Evolutionary conservation across 2,888 invertebrate genomes (phyloP).

Genomic region (Mythimna vitellina): DNA sequence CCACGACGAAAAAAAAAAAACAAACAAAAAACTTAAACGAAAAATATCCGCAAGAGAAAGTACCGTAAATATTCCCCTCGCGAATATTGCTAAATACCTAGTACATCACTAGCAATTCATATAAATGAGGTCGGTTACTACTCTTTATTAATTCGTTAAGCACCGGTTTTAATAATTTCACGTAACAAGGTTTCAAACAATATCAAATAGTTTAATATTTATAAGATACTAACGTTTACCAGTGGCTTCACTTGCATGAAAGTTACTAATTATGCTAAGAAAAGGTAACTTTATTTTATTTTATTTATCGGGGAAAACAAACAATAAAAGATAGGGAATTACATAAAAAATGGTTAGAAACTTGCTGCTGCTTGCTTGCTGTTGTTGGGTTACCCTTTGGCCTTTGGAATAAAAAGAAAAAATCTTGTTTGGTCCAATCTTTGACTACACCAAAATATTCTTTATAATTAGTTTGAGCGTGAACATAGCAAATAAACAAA

Average conservation of each 20-base stretch:
- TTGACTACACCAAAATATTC: background rate
- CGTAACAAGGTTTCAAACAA: constrained; percentile 32
- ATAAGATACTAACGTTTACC: background rate
- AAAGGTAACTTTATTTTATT: no score
- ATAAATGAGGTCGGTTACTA: constrained; percentile 63
- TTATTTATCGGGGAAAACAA: no score
- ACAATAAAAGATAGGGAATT: no score
- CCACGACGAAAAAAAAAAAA: background rate
- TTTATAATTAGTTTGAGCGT: background rate
- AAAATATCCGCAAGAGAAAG: constrained; percentile 15
- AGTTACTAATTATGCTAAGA: background rate
- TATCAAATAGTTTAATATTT: constrained; percentile 29
- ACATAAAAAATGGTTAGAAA: no score
- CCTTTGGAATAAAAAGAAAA: background rate
- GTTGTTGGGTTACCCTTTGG: no score
- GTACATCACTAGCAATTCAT: constrained; percentile 58
- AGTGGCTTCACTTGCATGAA: background rate
- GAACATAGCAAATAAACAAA: background rate
- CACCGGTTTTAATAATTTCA: constrained; percentile 55
- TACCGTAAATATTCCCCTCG: constrained; percentile 11
- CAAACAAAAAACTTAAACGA: background rate
- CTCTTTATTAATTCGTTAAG: constrained; percentile 63
- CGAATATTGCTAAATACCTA: constrained; percentile 24
- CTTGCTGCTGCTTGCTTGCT: no score
- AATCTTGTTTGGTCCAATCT: background rate